phyloP scores from a whole-genome alignment of 2,113 vertebrate species.

The Chauna torquata region DNA sequence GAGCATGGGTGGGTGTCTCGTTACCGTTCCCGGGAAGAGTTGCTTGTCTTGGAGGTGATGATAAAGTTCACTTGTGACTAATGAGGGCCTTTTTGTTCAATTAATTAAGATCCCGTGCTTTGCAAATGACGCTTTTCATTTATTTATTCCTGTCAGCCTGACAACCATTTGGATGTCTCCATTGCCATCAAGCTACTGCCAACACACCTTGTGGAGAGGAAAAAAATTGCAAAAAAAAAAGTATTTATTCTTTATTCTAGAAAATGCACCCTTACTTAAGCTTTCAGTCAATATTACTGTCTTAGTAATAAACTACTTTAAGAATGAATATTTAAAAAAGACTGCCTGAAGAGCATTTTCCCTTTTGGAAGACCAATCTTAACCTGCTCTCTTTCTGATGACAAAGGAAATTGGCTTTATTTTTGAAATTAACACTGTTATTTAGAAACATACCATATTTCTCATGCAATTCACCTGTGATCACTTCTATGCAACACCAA shows the following conservation, averaged over 20 bases:
- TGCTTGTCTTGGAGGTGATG: accelerated
- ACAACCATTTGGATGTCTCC: background rate
- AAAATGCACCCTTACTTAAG: background rate
- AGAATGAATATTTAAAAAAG: background rate
- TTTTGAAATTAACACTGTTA: background rate
- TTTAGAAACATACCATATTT: accelerated
- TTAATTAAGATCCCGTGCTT: background rate
- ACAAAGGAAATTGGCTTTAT: background rate
- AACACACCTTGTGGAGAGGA: background rate
- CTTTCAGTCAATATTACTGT: background rate
- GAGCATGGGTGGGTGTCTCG: background rate
- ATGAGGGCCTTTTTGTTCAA: background rate
- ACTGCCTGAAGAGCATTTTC: background rate
- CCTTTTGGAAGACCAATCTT: background rate
- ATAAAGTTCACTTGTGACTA: background rate
- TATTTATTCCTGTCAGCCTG: background rate
- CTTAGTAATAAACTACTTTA: background rate
- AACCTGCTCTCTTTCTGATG: background rate
- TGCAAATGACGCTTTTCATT: background rate
- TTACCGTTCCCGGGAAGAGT: background rate
- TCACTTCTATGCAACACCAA: accelerated
- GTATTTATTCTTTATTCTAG: background rate
- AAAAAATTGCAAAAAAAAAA: background rate
- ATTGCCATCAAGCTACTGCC: background rate
- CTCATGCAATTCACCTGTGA: background rate